These are phyloP conservation scores for silkworm (Bombyx mori) DNA, from an alignment of 1,140 invertebrate genomes.

Conservation along the genomic window ASM3026992v2 NC_085130.1:9324001-9324500, in stretches of 20 bases:
- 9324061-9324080: background rate
- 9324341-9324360: slow-evolving; percentile 3
- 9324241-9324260: slow-evolving; percentile 14
- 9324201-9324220: slow-evolving; percentile 6
- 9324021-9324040: too few species aligned
- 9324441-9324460: too few species aligned
- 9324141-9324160: background rate
- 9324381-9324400: too few species aligned
- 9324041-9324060: background rate
- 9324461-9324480: too few species aligned
- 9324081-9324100: background rate
- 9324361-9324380: too few species aligned
- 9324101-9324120: background rate
- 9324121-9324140: background rate
- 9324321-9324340: slow-evolving; percentile 4
- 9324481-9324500: too few species aligned
- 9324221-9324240: slow-evolving; percentile 9
- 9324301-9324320: slow-evolving; percentile 4
- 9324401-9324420: too few species aligned
- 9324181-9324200: slow-evolving; percentile 4
- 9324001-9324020: too few species aligned
- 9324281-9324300: slow-evolving; percentile 6
- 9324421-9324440: too few species aligned
- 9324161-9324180: slow-evolving; percentile 2
- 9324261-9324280: slow-evolving; percentile 12